phyloP scores from a whole-genome alignment of 2,113 vertebrate species.

The Osmerus mordax region DNA sequence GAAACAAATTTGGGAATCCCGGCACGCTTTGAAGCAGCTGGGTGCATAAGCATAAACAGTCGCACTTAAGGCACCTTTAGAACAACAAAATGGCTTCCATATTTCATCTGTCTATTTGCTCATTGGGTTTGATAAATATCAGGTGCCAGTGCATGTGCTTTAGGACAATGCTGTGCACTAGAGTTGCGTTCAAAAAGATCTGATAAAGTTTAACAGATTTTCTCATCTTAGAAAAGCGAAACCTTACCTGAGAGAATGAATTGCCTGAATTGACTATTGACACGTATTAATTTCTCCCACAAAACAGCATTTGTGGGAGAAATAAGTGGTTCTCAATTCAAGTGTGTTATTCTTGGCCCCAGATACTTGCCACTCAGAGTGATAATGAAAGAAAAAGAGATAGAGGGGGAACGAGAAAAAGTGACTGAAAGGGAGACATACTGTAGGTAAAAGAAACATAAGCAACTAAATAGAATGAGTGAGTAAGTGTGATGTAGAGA shows the following conservation, averaged over 20 bases:
- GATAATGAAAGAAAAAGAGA: not conserved
- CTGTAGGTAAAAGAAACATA: not conserved
- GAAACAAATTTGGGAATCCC: conserved; percentile 56
- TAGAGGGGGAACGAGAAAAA: not conserved
- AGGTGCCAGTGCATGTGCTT: conserved; percentile 29
- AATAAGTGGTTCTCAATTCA: not conserved
- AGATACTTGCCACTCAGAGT: conserved; percentile 18
- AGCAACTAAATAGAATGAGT: not conserved
- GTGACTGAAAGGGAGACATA: not conserved
- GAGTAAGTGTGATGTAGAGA: conserved; percentile 2
- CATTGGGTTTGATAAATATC: conserved; percentile 54
- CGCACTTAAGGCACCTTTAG: conserved; percentile 63
- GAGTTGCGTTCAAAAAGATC: too few relatives aligned
- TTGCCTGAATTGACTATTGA: too few relatives aligned
- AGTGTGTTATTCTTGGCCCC: not conserved
- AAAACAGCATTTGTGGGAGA: too few relatives aligned
- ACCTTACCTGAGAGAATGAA: too few relatives aligned
- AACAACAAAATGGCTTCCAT: conserved; percentile 59
- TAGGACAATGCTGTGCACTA: conserved; percentile 26
- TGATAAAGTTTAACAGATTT: too few relatives aligned
- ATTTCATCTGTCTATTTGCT: conserved; percentile 56
- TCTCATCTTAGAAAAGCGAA: too few relatives aligned
- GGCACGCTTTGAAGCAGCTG: conserved; percentile 47
- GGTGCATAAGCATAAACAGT: conserved; percentile 64
- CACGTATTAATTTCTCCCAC: too few relatives aligned